Conservation (phyloP, 2,888 invertebrate genomes). For the Cantharis rufa region DNA sequence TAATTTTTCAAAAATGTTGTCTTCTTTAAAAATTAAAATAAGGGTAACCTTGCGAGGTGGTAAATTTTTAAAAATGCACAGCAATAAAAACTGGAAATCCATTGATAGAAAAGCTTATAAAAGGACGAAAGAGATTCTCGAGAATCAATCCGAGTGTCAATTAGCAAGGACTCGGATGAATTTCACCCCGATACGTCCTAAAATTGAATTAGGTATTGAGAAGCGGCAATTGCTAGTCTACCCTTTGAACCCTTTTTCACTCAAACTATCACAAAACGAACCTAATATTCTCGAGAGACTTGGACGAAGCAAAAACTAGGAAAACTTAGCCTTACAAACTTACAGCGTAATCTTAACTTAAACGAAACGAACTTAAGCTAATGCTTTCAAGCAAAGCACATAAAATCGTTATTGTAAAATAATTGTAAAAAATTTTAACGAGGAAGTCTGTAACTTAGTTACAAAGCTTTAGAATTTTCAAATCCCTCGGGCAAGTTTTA, state of each 20-base stretch:
- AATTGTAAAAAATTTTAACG: slow-evolving; percentile 12
- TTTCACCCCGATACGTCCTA: slow-evolving; percentile 39
- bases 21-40: background rate
- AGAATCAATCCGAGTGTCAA: slow-evolving; percentile 51
- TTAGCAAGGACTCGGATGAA: slow-evolving; percentile 42
- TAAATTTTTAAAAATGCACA: background rate
- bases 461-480: slow-evolving; percentile 8
- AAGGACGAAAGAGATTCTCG: slow-evolving; percentile 41
- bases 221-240: slow-evolving; percentile 38
- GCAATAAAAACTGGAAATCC: background rate
- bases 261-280: slow-evolving; percentile 7
- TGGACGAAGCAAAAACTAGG: background rate
- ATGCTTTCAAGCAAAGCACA: slow-evolving; percentile 4
- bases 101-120: slow-evolving; percentile 25
- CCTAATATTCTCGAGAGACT: background rate
- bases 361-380: background rate
- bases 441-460: background rate
- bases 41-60: background rate
- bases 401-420: slow-evolving; percentile 15
- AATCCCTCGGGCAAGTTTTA: slow-evolving; percentile 13
- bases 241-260: slow-evolving; percentile 34
- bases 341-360: background rate
- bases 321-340: background rate
- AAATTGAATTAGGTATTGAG: slow-evolving; percentile 43
- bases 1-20: too few relatives aligned